Conservation (phyloP, 2,113 vertebrate species). For the Cephalopholis sonnerati region DNA sequence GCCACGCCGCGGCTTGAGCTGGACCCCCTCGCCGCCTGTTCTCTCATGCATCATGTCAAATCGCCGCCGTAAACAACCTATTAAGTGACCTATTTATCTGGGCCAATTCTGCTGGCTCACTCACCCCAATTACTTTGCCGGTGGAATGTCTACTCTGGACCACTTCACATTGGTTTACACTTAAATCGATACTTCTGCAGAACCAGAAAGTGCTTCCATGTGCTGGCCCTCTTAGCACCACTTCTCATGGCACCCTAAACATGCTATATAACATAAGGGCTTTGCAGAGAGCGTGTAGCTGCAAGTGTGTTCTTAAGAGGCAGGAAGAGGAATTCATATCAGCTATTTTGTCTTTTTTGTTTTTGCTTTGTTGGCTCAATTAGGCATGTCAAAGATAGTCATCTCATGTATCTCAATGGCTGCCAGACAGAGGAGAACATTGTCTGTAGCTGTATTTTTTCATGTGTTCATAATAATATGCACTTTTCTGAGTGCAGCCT, state of each 20-base stretch:
- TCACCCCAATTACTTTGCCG: conserved; percentile 84
- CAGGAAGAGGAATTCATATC: not conserved
- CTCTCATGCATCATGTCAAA: conserved; percentile 82
- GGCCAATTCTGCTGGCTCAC: conserved; percentile 83
- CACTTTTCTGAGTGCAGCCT: conserved; percentile 40
- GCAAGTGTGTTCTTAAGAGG: conserved; percentile 5
- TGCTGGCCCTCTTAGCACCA: conserved; percentile 29
- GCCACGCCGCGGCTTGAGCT: not conserved
- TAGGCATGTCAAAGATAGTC: not conserved
- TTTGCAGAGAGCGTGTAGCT: conserved; percentile 14
- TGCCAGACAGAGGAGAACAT: conserved; percentile 6
- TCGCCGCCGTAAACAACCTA: conserved; percentile 84
- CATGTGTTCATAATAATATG: conserved; percentile 21
- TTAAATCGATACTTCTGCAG: conserved; percentile 74
- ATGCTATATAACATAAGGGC: conserved; percentile 43
- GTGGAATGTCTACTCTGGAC: conserved; percentile 72
- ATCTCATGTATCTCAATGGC: not conserved
- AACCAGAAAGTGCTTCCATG: conserved; percentile 50
- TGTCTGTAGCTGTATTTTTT: not conserved
- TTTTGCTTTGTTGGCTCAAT: not conserved
- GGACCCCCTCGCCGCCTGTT: conserved; percentile 53
- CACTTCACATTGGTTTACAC: conserved; percentile 70
- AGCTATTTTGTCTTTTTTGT: not conserved
- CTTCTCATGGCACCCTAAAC: conserved; percentile 27
- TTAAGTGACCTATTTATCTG: conserved; percentile 88